Evolutionary conservation across 1,140 invertebrate species (phyloP), one percentile per base, ranked within the genome.

Genomic region (Dinoponera quadriceps): DNA sequence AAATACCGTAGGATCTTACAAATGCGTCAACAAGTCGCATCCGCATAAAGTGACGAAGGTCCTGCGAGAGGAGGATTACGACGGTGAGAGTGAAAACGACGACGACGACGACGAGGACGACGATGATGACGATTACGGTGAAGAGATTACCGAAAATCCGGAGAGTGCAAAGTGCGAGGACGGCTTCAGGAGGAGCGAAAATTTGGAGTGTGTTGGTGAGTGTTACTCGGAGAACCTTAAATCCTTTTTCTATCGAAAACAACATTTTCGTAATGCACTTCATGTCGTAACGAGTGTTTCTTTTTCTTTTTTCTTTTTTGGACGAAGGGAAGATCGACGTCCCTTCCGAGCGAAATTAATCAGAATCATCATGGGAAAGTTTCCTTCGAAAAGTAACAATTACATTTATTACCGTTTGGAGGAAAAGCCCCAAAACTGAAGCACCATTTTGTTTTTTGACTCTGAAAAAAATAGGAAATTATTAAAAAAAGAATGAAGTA

Each of bases 1-100:
- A 16, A 96, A 96, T 85, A 95, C 95, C 1, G 88, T 93, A n/a
- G 96, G 96, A 0, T 95, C 95, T 2, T 95, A 95, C 87, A 94
- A 93, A 68, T 96, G 95, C 71, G 91, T 94, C 4, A 90, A 91
- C 0, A 91, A 85, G 73, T 63, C 89, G 4, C 91, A 90, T 33
- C 66, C 90, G 0, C 90, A 90, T 27, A 93, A 90, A 66, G 84
- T 89, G 63, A 91, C 88, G 0, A 93, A 93, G 72, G 63, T 92
- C 5, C 62, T 92, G 0, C 92, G 90, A 29, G 91, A 91, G 16
- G 88, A 91, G 22, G 92, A 93, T 83, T 93, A 94, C 66, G 92
- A 92, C 59, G 84, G 90, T 1, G 92, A 93, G 59, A 80, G 90
- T 13, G 87, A 85, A 20, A 65, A 90, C 29, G 81, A 89, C 44